A percentile compares a stretch with the other conserved stretches of the same genome.
Conservation (phyloP, 2,888 invertebrate genomes). For the Nineta flava region DNA sequence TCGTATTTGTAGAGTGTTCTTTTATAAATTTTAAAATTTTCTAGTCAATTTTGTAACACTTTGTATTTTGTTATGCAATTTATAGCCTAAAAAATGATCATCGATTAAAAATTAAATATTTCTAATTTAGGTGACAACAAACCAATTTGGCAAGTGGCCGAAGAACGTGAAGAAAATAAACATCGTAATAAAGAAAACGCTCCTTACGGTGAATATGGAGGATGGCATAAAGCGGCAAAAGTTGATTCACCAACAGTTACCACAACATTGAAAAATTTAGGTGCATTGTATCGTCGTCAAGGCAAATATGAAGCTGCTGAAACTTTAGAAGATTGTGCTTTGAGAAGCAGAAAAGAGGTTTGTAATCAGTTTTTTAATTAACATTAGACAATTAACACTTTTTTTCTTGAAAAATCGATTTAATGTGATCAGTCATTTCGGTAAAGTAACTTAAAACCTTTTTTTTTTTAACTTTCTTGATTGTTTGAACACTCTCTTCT, state of each 20-base stretch:
- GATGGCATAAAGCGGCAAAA: slow-evolving; percentile 97
- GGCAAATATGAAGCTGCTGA: slow-evolving; percentile 99
- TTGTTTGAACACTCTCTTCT: too few species aligned
- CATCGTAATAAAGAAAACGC: slow-evolving; percentile 73
- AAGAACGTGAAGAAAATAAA: slow-evolving; percentile 96
- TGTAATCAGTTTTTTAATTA: slow-evolving; percentile 12
- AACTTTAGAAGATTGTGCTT: slow-evolving; percentile 94
- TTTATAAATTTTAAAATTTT: neutral
- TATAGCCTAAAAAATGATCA: neutral
- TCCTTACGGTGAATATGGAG: slow-evolving; percentile 83
- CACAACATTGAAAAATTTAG: slow-evolving; percentile 95
- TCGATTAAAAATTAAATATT: neutral
- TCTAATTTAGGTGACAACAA: slow-evolving; percentile 65
- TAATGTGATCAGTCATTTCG: too few species aligned
- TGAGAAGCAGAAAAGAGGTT: slow-evolving; percentile 91
- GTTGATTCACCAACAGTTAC: slow-evolving; percentile 95
- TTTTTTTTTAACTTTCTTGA: too few species aligned
- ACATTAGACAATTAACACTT: neutral
- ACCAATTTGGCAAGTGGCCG: slow-evolving; percentile 96
- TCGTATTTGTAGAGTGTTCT: neutral
- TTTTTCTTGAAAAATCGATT: neutral
- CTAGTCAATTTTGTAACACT: neutral
- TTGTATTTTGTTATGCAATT: neutral
- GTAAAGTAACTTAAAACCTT: too few species aligned
- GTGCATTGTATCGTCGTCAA: slow-evolving; percentile 93